phyloP scores from a whole-genome alignment of 2,797 vertebrate genomes.

The Simalia tracyae region DNA sequence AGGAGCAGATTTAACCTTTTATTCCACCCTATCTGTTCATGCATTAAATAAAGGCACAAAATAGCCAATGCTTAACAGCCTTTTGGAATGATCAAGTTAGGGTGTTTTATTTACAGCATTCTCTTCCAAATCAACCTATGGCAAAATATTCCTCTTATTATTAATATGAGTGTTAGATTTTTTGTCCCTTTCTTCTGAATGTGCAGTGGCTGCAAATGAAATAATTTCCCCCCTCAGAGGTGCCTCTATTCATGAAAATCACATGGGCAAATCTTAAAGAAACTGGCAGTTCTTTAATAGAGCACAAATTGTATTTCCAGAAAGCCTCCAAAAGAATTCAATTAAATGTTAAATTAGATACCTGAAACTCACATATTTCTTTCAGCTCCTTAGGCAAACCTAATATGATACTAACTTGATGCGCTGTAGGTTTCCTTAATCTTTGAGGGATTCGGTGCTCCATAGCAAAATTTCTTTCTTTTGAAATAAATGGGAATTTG shows the following conservation, averaged over 20 bases:
- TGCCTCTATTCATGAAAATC: slow-evolving; percentile 56
- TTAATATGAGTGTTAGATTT: slow-evolving; percentile 63
- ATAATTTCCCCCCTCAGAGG: slow-evolving; percentile 52
- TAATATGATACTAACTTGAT: slow-evolving; percentile 73
- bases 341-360: slow-evolving; percentile 75
- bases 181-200: slow-evolving; percentile 64
- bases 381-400: slow-evolving; percentile 73
- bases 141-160: slow-evolving; percentile 64
- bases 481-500: slow-evolving; percentile 66
- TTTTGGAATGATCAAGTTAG: slow-evolving; percentile 51
- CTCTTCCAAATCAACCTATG: slow-evolving; percentile 50
- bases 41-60: slow-evolving; percentile 45
- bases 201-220: slow-evolving; percentile 59
- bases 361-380: slow-evolving; percentile 72
- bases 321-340: slow-evolving; percentile 69
- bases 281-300: slow-evolving; percentile 66
- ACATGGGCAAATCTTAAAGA: slow-evolving; percentile 66
- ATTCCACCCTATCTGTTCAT: slow-evolving; percentile 26
- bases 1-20: slow-evolving; percentile 33
- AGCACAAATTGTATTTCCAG: slow-evolving; percentile 64
- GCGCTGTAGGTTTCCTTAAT: slow-evolving; percentile 60
- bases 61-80: slow-evolving; percentile 51
- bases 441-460: slow-evolving; percentile 51
- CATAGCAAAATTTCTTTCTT: slow-evolving; percentile 52
- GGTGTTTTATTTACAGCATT: slow-evolving; percentile 63